Conservation (phyloP, 2,113 vertebrate species). For the Rousettus leschenaultii region DNA sequence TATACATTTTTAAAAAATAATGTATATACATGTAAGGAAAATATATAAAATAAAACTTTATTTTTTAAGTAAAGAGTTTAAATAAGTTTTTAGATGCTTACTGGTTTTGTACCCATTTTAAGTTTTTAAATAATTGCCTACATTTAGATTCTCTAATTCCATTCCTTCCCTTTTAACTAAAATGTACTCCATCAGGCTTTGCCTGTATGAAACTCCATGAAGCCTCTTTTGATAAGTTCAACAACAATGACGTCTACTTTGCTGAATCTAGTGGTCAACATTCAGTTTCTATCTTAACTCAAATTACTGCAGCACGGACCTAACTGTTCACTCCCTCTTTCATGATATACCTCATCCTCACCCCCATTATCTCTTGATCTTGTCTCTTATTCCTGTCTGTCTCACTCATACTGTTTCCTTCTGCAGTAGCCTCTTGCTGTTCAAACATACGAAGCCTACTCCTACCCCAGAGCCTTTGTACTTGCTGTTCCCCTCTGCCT, state of each 20-base stretch:
- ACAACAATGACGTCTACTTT: not conserved
- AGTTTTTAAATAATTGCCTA: not conserved
- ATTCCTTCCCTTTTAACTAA: not conserved
- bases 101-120: not conserved
- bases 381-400: not conserved
- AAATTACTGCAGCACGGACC: not conserved
- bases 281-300: not conserved
- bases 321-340: not conserved
- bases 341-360: not conserved
- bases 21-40: not conserved
- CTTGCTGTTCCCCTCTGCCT: not conserved
- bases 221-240: not conserved
- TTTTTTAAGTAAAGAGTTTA: not conserved
- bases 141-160: not conserved
- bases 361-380: not conserved
- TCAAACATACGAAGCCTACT: fast-evolving
- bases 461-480: not conserved
- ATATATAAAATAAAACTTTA: not conserved
- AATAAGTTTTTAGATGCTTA: not conserved
- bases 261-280: not conserved
- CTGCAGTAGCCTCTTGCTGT: not conserved
- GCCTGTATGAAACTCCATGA: not conserved
- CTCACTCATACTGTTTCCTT: not conserved
- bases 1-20: not conserved
- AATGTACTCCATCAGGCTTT: not conserved